A percentile compares a stretch with the other conserved stretches of the same genome.
phyloP scores from a whole-genome alignment of 2,113 vertebrate genomes.

The Boulengeromyrus knoepffleri region DNA sequence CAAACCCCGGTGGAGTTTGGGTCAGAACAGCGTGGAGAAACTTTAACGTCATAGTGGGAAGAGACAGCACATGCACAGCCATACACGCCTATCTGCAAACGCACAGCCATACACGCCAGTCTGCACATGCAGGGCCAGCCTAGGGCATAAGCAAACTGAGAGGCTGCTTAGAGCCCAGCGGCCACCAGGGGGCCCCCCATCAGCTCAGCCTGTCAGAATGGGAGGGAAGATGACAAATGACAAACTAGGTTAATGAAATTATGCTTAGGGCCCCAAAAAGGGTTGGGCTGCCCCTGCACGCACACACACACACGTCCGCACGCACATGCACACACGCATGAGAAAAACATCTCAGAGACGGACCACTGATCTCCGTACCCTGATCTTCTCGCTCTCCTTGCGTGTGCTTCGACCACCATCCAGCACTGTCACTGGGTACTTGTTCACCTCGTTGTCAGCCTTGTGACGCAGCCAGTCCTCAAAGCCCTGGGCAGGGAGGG shows the following conservation, averaged over 20 bases:
- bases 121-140: neutral
- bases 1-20: too few relatives aligned
- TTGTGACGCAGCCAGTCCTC: slow-evolving; percentile 97
- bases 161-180: neutral
- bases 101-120: neutral
- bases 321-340: neutral
- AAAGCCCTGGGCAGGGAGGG: slow-evolving; percentile 68
- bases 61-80: neutral
- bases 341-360: slow-evolving; percentile 11
- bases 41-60: neutral
- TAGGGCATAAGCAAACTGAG: neutral
- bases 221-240: neutral
- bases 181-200: neutral
- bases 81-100: neutral
- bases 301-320: neutral
- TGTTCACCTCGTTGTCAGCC: slow-evolving; percentile 94
- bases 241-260: neutral
- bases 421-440: slow-evolving; percentile 77
- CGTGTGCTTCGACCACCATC: slow-evolving; percentile 68
- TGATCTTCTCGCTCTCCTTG: slow-evolving; percentile 89
- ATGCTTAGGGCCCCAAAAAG: neutral
- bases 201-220: neutral
- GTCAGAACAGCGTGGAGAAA: neutral
- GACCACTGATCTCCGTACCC: slow-evolving; percentile 62
- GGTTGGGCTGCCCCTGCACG: neutral